A percentile compares a stretch with the other conserved stretches of the same genome.
These are phyloP conservation scores for Lethrus apterus DNA, from an alignment of 1,140 invertebrate species.

Conservation along the genomic window DNA sequence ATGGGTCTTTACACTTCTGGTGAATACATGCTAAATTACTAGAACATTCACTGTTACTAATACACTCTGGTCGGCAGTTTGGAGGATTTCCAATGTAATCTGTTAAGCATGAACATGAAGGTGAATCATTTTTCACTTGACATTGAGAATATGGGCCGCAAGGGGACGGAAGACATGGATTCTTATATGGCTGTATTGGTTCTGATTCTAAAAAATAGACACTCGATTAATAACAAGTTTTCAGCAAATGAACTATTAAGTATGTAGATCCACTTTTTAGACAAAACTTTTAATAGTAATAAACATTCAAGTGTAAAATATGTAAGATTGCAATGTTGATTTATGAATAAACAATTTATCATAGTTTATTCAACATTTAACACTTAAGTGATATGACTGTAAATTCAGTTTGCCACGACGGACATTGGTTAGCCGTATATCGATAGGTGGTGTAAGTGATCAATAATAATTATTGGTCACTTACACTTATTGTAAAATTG, in stretches of 20 bases:
- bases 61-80: constrained; percentile 58
- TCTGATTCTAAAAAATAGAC: too few species aligned
- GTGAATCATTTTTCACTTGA: constrained; percentile 68
- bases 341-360: constrained; percentile 53
- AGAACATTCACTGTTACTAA: constrained; percentile 55
- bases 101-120: constrained; percentile 67
- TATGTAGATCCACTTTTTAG: constrained; percentile 47
- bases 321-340: constrained; percentile 62
- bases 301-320: constrained; percentile 57
- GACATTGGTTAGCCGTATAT: too few species aligned
- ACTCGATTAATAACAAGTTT: constrained; percentile 19
- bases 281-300: constrained; percentile 66
- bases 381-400: too few species aligned
- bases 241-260: constrained; percentile 36
- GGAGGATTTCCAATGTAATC: constrained; percentile 59
- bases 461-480: too few species aligned
- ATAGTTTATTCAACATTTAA: constrained; percentile 63
- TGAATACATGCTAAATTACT: constrained; percentile 56
- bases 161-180: constrained; percentile 73
- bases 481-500: too few species aligned
- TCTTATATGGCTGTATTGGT: too few species aligned
- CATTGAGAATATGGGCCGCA: constrained; percentile 76
- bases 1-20: constrained; percentile 64
- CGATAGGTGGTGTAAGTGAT: too few species aligned
- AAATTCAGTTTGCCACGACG: too few species aligned